These are phyloP conservation scores for Ailurus styani DNA, from an alignment of 2,113 vertebrate genomes.

Conservation along the genomic window DNA sequence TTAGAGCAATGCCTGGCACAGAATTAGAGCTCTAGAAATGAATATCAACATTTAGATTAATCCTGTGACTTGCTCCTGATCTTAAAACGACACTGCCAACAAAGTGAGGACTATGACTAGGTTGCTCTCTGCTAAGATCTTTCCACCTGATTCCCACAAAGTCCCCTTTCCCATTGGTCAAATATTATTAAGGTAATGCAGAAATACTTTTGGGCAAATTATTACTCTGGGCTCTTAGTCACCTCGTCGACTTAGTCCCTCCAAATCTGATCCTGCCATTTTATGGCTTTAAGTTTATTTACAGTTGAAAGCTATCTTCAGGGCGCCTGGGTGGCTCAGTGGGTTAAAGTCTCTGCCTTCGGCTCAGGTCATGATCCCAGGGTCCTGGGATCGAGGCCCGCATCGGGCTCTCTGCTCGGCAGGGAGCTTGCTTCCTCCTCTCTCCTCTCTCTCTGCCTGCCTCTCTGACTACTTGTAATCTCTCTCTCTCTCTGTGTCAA, in stretches of 20 bases:
- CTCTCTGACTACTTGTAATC: too few relatives aligned
- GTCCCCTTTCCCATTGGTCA: not conserved
- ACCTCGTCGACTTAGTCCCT: not conserved
- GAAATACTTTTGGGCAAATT: not conserved
- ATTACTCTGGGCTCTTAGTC: not conserved
- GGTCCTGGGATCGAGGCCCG: too few relatives aligned
- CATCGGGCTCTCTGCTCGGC: too few relatives aligned
- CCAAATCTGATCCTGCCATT: not conserved
- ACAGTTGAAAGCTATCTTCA: slow-evolving; percentile 29
- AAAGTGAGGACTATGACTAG: not conserved
- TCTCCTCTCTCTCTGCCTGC: too few relatives aligned
- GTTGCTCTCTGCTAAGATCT: not conserved
- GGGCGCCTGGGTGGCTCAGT: too few relatives aligned
- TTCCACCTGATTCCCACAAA: not conserved
- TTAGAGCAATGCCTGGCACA: not conserved
- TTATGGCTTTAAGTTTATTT: not conserved
- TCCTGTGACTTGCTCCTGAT: not conserved
- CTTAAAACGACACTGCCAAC: not conserved
- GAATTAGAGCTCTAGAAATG: not conserved
- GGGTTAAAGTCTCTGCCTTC: too few relatives aligned
- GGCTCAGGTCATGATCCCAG: too few relatives aligned
- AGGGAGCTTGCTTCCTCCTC: too few relatives aligned
- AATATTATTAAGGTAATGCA: not conserved
- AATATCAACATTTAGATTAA: not conserved
- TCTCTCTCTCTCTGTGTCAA: too few relatives aligned